Evolutionary conservation across 1,140 invertebrate species (phyloP), one percentile per base, ranked within the genome.

Genomic region (Diprion similis): DNA sequence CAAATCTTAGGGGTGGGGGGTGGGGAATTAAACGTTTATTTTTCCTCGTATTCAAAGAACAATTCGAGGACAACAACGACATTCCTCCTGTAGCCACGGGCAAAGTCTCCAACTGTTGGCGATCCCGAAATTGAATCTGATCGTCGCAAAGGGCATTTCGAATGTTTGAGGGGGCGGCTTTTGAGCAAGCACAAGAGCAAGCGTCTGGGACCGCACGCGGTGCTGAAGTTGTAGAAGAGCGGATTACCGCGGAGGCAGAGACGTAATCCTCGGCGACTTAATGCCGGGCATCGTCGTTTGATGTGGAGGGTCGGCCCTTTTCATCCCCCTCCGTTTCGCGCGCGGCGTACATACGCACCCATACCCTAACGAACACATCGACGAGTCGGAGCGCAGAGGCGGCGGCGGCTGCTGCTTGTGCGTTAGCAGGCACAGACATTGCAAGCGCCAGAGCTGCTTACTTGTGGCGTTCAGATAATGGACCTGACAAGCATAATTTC

Each of bases 401-500:
- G n/a, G n/a, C n/a, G n/a, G n/a, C n/a, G n/a, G n/a, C n/a, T n/a
- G n/a, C n/a, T n/a, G n/a, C n/a, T n/a, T n/a, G n/a, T n/a, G n/a
- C n/a, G n/a, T n/a, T n/a, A n/a, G n/a, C n/a, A 37, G 24, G 24
- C 2, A 37, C 24, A 37, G 24, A 64, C 2, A 15, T 15, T 64
- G 17, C 59, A 64, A 15, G 17, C 59, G 13, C 59, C 13, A 71
- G 68, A 73, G 68, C 71, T 68, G 71, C 74, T 73, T 73, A 65
- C 74, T 37, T 74, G 66, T 69, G 73, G 71, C 75, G 69, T 73
- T 66, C 71, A 80, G 84, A 84, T 85, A 85, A 85, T 84, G 83
- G 84, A 84, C 76, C 83, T 85, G 84, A 86, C 83, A 85, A 83
- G 82, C 81, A 85, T 82, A 86, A 86, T 85, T 85, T 85, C 76